A percentile compares a stretch with the other conserved stretches of the same genome.
Conservation (phyloP, 2,888 invertebrate genomes). For the Clistopyga incitator region DNA sequence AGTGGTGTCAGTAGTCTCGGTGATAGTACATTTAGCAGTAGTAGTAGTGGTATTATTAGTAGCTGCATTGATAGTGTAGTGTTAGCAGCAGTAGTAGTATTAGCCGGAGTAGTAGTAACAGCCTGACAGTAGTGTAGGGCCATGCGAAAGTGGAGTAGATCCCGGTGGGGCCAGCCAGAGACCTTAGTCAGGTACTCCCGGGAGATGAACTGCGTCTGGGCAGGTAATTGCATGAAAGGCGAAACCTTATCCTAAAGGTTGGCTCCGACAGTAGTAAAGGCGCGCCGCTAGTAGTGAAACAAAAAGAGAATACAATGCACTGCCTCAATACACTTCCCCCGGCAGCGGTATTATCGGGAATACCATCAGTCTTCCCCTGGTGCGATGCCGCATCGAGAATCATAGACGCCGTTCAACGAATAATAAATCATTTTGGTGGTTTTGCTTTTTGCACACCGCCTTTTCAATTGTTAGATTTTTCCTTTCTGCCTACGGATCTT, state of each 20-base stretch:
- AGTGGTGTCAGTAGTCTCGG: too few relatives aligned
- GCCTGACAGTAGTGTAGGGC: conserved; percentile 32
- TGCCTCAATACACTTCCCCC: neutral
- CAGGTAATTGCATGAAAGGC: conserved; percentile 78
- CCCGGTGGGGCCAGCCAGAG: conserved; percentile 70
- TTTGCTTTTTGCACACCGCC: too few relatives aligned
- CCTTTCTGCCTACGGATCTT: too few relatives aligned
- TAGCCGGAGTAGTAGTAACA: conserved; percentile 34
- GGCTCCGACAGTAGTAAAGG: conserved; percentile 18
- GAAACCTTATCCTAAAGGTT: conserved; percentile 55
- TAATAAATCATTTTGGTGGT: neutral
- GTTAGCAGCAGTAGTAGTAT: too few relatives aligned
- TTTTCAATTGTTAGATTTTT: too few relatives aligned
- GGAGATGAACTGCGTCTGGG: conserved; percentile 76
- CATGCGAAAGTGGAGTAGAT: conserved; percentile 70
- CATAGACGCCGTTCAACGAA: neutral
- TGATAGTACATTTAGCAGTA: too few relatives aligned
- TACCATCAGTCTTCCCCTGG: conserved; percentile 3
- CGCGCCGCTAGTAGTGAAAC: neutral
- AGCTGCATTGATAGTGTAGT: too few relatives aligned
- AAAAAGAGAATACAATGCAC: conserved; percentile 17
- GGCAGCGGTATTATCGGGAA: conserved; percentile 72
- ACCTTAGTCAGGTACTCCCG: conserved; percentile 73
- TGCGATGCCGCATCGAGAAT: neutral
- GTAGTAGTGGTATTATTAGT: too few relatives aligned